Conservation (phyloP, 2,113 vertebrate genomes). For the Neolamprologus caudopunctatus region DNA sequence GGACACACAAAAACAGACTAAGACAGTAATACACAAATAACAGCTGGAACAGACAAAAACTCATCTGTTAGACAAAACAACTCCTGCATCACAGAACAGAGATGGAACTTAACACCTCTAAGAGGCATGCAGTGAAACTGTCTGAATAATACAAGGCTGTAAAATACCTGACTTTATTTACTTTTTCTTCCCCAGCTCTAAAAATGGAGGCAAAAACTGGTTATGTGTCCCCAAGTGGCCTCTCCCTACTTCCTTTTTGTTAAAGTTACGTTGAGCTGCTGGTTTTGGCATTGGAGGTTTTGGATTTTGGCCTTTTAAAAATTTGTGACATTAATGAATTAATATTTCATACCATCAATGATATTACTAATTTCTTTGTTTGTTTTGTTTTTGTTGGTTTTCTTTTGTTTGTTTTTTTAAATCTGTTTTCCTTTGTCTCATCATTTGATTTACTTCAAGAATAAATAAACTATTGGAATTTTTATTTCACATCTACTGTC, state of each 20-base stretch:
- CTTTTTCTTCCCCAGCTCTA: not conserved
- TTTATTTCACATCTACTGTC: not conserved
- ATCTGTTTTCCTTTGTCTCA: not conserved
- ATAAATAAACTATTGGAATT: not conserved
- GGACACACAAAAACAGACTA: not conserved
- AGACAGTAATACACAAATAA: not conserved
- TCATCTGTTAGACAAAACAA: not conserved
- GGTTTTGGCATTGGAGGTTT: not conserved
- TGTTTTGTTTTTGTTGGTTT: not conserved
- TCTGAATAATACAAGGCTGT: not conserved
- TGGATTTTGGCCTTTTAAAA: not conserved
- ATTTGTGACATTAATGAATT: not conserved
- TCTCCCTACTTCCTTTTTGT: not conserved
- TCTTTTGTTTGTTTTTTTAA: not conserved
- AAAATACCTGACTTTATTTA: not conserved
- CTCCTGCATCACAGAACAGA: not conserved
- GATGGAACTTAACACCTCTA: not conserved
- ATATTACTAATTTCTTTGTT: not conserved
- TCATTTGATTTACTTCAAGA: not conserved
- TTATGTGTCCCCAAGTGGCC: not conserved
- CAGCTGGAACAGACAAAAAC: not conserved
- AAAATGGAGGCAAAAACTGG: not conserved
- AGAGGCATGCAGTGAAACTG: not conserved
- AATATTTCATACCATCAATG: not conserved
- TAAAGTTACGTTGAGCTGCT: not conserved